Evolutionary conservation across 2,888 invertebrate species (phyloP), one percentile per base, ranked within the genome.

Genomic region (Bombylius discolor): DNA sequence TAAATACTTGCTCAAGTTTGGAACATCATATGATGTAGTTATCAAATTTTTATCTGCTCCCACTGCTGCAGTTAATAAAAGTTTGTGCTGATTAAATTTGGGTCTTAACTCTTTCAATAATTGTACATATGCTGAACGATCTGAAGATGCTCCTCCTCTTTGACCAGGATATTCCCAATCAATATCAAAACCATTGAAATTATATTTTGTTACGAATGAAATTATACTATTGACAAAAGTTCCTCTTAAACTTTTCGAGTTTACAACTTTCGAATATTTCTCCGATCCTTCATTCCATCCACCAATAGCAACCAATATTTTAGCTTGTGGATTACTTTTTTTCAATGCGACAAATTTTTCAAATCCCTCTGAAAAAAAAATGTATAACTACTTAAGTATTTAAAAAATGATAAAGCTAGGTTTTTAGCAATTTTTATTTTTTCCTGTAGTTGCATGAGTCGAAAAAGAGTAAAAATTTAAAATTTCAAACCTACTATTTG

Each of bases 141-240:
- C 77, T 1, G 56, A 57, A 1, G 62, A 52, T 1, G 54, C 58
- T 33, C 76, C 78, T 42, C 77, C 77, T 53, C 78, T 66, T 64
- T 78, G 76, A 13, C 68, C 74, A 0, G 81, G 81, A 63, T 80
- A 81, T 61, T 81, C 79, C 82, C 82, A 83, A 64, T 82, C 81
- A n/a, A 83, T 59, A 65, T 83, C 82, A 34, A 83, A 74, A 6
- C 83, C 83, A 63, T 83, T 80, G 61, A 83, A 83, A 1, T 70
- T 68, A 62, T 81, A 71, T 31, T 70, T 68, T 9, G 7, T 9
- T 1, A 81, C 63, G 61, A 81, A 79, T 0, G 66, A 62, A 0
- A 79, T 65, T 5, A 76, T 77, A 49, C 76, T 78, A 13, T 74
- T 61, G 7, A 79, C 76, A 59, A 83, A 80, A 12, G 42, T 63